Evolutionary conservation across 2,797 vertebrate species (phyloP), one percentile per base, ranked within the genome.

Genomic region (Halcyon chelicuti): DNA sequence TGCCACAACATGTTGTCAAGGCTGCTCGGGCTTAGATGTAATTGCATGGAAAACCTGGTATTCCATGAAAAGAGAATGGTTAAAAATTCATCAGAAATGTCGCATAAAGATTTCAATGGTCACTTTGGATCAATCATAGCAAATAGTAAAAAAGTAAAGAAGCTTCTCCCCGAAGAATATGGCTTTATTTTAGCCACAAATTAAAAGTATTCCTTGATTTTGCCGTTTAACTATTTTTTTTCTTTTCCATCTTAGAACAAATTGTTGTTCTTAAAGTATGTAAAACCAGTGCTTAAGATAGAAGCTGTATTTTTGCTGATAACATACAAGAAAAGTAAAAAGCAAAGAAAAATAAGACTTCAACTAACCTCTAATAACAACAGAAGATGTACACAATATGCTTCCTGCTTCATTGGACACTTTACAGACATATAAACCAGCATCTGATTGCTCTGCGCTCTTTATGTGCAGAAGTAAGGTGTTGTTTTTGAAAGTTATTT

Each of bases 401-500:
- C 91, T 98, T 44, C 99, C 99, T 40, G 99, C 99, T 65, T 99
- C 99, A 62, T 99, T 99, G 49, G 99, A 98, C 63, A 98, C 98
- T 91, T 98, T 98, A 95, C 99, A 99, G 12, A 98, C 98, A 94
- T 99, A 99, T 46, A 98, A 96, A 40, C 99, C 99, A 77, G 98
- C 98, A 92, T 99, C 99, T 0, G 86, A 86, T 96, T 98, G 95
- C 42, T 95, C 96, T 33, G 98, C 97, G 8, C 95, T 98, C 96
- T 98, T 99, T 90, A 99, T 98, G 74, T 98, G 98, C 71, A 99
- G 97, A 76, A 99, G 96, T 14, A 98, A 98, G 33, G 97, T 88
- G 28, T 99, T 99, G 90, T 98, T 99, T 97, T 99, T 99, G 97
- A 99, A 99, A 83, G 98, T 98, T 90, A 99, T 97, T 91, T 99